Percentiles rank a stretch among this genome's conserved stretches.
phyloP scores from a whole-genome alignment of 1,140 invertebrate genomes.

The Camponotus floridanus region DNA sequence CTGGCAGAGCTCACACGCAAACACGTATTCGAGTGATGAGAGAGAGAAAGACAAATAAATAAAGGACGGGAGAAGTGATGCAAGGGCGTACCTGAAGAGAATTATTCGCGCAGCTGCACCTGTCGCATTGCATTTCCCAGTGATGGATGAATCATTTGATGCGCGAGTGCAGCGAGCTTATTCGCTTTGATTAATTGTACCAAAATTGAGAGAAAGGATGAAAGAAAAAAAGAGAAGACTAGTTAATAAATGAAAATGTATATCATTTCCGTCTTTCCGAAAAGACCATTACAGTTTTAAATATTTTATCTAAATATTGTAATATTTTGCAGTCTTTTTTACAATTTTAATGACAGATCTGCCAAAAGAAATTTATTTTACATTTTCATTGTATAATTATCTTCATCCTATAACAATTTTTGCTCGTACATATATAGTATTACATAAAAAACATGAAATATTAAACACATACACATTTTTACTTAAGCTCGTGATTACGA shows the following conservation, averaged over 20 bases:
- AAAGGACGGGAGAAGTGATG: constrained; percentile 27
- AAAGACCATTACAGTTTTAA: no score
- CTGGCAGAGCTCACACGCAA: constrained; percentile 21
- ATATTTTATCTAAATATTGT: no score
- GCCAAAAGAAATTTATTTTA: no score
- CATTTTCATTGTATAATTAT: no score
- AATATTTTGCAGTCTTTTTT: no score
- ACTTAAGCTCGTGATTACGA: neutral
- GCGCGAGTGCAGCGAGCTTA: neutral
- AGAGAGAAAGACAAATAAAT: constrained; percentile 43
- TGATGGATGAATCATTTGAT: constrained; percentile 48
- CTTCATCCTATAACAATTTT: no score
- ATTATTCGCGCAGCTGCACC: constrained; percentile 33
- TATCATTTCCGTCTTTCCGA: no score
- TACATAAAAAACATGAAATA: no score
- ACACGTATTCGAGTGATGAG: constrained; percentile 17
- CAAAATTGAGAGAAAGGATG: neutral
- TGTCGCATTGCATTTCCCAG: constrained; percentile 18
- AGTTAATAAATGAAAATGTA: neutral
- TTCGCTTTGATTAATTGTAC: constrained; percentile 41
- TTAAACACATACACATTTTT: neutral
- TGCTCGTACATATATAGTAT: no score
- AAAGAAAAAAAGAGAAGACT: neutral
- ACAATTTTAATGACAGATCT: no score
- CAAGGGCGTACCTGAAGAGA: constrained; percentile 20